Evolutionary conservation across 2,888 invertebrate genomes (phyloP), one percentile per base, ranked within the genome.

Genomic region (Pilophorus perplexus): DNA sequence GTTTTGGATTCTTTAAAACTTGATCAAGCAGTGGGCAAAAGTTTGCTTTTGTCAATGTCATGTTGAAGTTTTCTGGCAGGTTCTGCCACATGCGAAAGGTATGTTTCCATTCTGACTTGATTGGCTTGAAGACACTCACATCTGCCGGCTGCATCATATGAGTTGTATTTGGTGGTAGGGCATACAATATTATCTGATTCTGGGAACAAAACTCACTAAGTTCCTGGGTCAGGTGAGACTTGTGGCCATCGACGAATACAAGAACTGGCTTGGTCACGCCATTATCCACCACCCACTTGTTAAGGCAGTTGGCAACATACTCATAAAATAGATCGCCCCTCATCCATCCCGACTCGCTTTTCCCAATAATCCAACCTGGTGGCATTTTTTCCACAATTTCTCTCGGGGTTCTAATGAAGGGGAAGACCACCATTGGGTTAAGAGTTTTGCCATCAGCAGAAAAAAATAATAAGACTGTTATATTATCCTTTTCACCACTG

Each of bases 321-420:
- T 44, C 44, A 69, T 70, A 77, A 72, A 78, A 78, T 2, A 73
- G 74, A 69, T 75, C 75, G 1, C 73, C 70, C 10, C 74, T 78
- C 77, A 76, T 80, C 79, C 78, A 78, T 6, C 77, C 78, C 54
- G 70, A 75, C 12, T 78, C 77, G 3, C 76, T 75, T 67, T 73
- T 75, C 67, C 77, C 78, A 27, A 76, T 60, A 28, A 74, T 74
- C 77, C 77, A 79, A 10, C 70, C 72, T 68, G 25, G 6, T 46
- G 72, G 72, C 6, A 70, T 57, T 28, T 44, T 71, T 18, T 52
- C 42, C 10, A 69, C 59, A 64, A 73, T 68, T 16, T 67, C 70
- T 14, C 50, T 42, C n/a, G 70, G 71, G 10, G 72, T 60, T 50
- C 71, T 60, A 44, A 67, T 64, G 44, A 71, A 73, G 23, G 67